Conservation (phyloP, 1,140 invertebrate genomes). For the Eupeodes corollae region DNA sequence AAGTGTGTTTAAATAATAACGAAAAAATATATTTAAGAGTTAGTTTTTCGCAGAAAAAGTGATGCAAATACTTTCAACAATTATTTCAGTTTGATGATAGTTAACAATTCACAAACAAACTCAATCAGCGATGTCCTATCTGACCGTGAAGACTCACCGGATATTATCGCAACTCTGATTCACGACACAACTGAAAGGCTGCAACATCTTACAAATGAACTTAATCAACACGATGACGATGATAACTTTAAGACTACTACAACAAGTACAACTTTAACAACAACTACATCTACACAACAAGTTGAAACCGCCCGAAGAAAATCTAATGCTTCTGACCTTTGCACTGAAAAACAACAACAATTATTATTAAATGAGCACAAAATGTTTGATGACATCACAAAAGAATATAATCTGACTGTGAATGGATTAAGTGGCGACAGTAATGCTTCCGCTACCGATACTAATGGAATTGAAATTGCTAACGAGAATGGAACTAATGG, state of each 20-base stretch:
- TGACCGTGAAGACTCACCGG: slow-evolving; percentile 9
- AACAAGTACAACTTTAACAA: too few relatives aligned
- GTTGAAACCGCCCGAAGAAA: not conserved
- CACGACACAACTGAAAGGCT: slow-evolving; percentile 9
- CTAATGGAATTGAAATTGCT: slow-evolving; percentile 1
- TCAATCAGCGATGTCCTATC: slow-evolving; percentile 7
- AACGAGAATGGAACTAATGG: not conserved
- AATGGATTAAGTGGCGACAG: too few relatives aligned
- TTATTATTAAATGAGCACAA: too few relatives aligned
- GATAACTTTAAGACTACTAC: slow-evolving; percentile 1
- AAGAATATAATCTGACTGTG: too few relatives aligned
- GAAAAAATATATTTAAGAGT: too few relatives aligned
- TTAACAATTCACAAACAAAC: slow-evolving; percentile 8
- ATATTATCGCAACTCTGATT: slow-evolving; percentile 8
- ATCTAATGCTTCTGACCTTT: not conserved
- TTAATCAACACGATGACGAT: slow-evolving; percentile 8
- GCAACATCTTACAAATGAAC: slow-evolving; percentile 10
- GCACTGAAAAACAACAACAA: too few relatives aligned
- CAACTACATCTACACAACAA: too few relatives aligned
- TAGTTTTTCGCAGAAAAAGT: too few relatives aligned
- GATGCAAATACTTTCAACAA: not conserved
- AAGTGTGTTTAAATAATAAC: too few relatives aligned
- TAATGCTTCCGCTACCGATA: not conserved
- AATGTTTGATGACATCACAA: too few relatives aligned
- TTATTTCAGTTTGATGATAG: slow-evolving; percentile 9